A percentile compares a stretch with the other conserved stretches of the same genome.
Evolutionary conservation across 2,113 vertebrate species (phyloP).

Genomic region (Nipponia nippon): DNA sequence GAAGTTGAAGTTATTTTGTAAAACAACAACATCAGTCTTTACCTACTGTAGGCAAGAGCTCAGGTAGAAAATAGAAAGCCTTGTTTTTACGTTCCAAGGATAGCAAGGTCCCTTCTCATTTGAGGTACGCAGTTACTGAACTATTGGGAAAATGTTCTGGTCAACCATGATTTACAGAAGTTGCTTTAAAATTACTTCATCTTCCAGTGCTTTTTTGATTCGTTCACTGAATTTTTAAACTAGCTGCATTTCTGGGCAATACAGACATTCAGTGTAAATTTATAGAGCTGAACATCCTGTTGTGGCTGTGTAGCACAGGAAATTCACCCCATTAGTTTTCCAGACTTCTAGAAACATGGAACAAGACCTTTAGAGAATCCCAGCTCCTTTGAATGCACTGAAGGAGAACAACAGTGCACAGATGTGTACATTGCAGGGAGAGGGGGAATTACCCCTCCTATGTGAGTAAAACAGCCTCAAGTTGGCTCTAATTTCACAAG

Average conservation of each 20-base stretch:
- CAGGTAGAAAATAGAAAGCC: background rate
- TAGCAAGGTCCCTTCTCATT: background rate
- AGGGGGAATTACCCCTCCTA: background rate
- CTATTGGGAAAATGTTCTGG: background rate
- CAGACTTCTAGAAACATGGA: background rate
- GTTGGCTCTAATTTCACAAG: background rate
- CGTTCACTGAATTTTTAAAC: background rate
- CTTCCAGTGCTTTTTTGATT: background rate
- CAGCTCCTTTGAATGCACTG: background rate
- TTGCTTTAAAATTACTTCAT: background rate
- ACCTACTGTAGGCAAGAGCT: background rate
- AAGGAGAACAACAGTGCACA: background rate
- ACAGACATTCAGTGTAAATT: background rate
- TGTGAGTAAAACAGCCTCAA: background rate
- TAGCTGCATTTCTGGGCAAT: background rate
- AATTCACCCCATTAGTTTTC: background rate
- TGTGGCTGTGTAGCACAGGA: background rate
- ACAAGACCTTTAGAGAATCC: background rate
- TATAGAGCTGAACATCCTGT: background rate
- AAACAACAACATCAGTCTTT: background rate
- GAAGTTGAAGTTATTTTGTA: background rate
- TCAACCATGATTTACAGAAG: background rate
- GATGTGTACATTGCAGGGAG: background rate
- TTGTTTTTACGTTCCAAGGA: background rate
- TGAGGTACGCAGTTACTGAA: background rate